These are phyloP conservation scores for Cephalopholis sonnerati DNA, from an alignment of 2,113 vertebrate genomes.

Conservation along the genomic window DNA sequence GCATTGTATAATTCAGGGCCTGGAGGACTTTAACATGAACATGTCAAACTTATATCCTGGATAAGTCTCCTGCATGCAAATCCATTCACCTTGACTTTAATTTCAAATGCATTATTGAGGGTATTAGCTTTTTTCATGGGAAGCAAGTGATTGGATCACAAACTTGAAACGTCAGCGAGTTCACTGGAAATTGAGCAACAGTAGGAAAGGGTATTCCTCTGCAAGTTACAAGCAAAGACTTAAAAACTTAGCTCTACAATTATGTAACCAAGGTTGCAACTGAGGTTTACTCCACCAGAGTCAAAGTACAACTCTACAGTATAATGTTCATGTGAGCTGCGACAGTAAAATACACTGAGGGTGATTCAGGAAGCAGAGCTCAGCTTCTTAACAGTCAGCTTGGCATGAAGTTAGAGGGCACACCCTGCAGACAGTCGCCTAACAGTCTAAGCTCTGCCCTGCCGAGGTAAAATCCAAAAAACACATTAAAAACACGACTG, in stretches of 20 bases:
- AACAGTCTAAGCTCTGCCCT: not conserved
- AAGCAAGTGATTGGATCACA: not conserved
- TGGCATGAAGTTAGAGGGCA: conserved; percentile 34
- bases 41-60: not conserved
- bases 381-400: not conserved
- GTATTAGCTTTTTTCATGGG: not conserved
- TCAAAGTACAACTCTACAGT: not conserved
- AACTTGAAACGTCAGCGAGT: not conserved
- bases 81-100: no score
- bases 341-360: not conserved
- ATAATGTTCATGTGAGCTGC: not conserved
- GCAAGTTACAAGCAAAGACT: not conserved
- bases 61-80: no score
- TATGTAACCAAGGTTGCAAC: not conserved
- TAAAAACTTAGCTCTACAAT: not conserved
- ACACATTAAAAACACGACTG: not conserved
- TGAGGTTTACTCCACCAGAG: not conserved
- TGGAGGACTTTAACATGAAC: not conserved
- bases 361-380: conserved; percentile 17
- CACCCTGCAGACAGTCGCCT: conserved; percentile 49
- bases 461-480: not conserved
- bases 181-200: conserved; percentile 13
- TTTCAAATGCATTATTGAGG: not conserved
- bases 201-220: not conserved
- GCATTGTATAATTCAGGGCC: no score